These are phyloP conservation scores for Chrysemys picta DNA, from an alignment of 2,113 vertebrate genomes.

Conservation along the genomic window DNA sequence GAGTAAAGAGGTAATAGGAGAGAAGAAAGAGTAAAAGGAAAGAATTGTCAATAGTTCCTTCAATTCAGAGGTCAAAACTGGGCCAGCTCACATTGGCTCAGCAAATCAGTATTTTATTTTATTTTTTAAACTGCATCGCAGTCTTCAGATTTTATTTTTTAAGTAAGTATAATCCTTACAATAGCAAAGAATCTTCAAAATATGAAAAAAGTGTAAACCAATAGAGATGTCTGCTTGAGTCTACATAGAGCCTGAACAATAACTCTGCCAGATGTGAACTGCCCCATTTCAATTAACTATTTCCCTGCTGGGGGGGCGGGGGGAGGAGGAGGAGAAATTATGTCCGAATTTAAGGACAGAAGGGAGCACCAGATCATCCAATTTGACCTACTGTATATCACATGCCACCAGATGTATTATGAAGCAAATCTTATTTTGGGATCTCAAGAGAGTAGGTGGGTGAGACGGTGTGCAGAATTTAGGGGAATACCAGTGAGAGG, in stretches of 20 bases:
- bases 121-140: neutral
- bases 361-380: neutral
- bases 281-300: neutral
- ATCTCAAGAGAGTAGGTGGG: neutral
- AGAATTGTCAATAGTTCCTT: slow-evolving; percentile 5
- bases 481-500: neutral
- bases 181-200: neutral
- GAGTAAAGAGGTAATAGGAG: neutral
- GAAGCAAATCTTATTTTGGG: neutral
- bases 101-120: neutral
- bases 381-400: neutral
- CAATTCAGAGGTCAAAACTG: slow-evolving; percentile 22
- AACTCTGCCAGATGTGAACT: neutral
- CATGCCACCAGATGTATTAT: neutral
- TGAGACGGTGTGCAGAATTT: neutral
- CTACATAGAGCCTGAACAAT: neutral
- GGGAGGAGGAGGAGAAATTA: neutral
- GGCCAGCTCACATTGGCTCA: neutral
- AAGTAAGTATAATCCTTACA: too few species aligned
- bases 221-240: neutral
- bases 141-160: too few species aligned
- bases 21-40: slow-evolving; percentile 21
- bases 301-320: neutral
- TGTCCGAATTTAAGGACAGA: neutral
- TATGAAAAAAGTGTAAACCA: slow-evolving; percentile 2